Conservation (phyloP, 1,140 invertebrate species). For the Maconellicoccus hirsutus region DNA sequence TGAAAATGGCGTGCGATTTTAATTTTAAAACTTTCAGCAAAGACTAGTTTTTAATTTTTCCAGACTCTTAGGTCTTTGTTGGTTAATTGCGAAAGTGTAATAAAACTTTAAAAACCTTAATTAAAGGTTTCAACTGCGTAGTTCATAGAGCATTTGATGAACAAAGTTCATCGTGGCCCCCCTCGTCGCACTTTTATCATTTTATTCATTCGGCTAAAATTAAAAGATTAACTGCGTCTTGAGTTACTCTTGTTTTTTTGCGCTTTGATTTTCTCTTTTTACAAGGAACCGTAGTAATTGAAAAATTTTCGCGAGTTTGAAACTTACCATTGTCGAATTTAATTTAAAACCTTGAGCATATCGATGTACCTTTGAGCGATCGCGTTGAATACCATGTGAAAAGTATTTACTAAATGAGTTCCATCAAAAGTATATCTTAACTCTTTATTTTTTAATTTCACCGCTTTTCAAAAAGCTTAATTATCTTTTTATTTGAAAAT, state of each 20-base stretch:
- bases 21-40: neutral
- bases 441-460: too few relatives aligned
- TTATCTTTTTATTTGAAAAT: too few relatives aligned
- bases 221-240: neutral
- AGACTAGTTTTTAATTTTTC: neutral
- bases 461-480: too few relatives aligned
- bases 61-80: neutral
- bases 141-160: neutral
- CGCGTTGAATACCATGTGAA: too few relatives aligned
- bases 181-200: neutral
- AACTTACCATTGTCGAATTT: too few relatives aligned
- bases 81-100: neutral
- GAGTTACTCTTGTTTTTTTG: neutral
- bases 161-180: neutral
- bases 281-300: too few relatives aligned
- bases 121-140: neutral
- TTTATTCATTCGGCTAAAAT: neutral
- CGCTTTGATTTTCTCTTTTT: neutral
- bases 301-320: too few relatives aligned
- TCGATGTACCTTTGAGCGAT: too few relatives aligned
- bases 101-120: conserved; percentile 10
- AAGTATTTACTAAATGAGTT: too few relatives aligned
- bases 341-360: too few relatives aligned
- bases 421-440: too few relatives aligned
- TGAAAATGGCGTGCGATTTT: neutral